Conservation (phyloP, 2,113 vertebrate genomes). For the Alaudala cheleensis region DNA sequence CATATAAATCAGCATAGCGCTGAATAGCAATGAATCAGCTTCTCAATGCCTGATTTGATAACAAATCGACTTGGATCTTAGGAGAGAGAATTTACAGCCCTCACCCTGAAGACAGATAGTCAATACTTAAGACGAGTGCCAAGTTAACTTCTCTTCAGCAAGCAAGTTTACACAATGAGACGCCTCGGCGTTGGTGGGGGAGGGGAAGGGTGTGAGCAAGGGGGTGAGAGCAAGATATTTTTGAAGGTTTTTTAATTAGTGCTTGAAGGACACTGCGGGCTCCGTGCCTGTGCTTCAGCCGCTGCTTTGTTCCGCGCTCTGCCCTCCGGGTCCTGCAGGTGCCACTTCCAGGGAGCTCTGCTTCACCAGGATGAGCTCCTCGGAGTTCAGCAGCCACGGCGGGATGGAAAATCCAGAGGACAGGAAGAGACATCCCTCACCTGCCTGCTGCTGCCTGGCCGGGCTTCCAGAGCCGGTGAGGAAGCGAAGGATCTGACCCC, state of each 20-base stretch:
- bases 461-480: neutral
- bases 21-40: constrained; percentile 99
- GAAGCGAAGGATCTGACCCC: constrained; percentile 64
- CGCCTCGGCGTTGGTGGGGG: neutral
- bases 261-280: constrained; percentile 43
- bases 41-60: constrained; percentile 99
- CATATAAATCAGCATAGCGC: constrained; percentile 99
- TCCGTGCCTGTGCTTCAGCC: neutral
- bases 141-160: constrained; percentile 80
- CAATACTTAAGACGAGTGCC: constrained; percentile 84
- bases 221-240: constrained; percentile 7
- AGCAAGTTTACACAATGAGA: constrained; percentile 76
- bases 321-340: neutral
- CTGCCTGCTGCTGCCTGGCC: neutral
- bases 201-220: neutral
- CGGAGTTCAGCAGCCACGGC: fast-evolving
- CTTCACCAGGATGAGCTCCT: neutral
- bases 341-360: neutral
- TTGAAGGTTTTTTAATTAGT: constrained; percentile 36
- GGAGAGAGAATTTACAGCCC: constrained; percentile 97
- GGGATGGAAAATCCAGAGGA: neutral
- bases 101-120: constrained; percentile 85
- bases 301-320: neutral
- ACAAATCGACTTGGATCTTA: constrained; percentile 99
- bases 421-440: neutral